phyloP scores from a whole-genome alignment of 2,797 vertebrate genomes.

The Allobates femoralis region DNA sequence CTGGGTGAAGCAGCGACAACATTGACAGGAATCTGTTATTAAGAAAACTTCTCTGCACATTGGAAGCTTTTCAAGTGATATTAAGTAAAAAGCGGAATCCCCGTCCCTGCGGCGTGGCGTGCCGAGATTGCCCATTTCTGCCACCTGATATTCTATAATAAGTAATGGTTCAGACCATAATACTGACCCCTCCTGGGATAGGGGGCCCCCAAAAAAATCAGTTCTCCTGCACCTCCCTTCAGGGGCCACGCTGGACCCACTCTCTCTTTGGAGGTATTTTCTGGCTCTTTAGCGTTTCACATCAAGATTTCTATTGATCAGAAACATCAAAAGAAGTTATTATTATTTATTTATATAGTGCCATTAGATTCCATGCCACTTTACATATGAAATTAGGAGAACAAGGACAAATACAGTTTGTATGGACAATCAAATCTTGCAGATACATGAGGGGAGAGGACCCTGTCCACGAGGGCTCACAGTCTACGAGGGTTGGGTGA shows the following conservation, averaged over 20 bases:
- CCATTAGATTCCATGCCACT: too few species aligned
- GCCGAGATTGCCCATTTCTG: too few species aligned
- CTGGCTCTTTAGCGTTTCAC: not conserved
- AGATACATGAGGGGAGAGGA: too few species aligned
- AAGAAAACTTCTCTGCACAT: not conserved
- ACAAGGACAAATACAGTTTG: too few species aligned
- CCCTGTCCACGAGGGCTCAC: too few species aligned
- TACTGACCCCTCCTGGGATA: not conserved
- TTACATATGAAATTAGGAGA: too few species aligned
- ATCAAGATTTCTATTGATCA: not conserved
- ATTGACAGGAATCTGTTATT: slow-evolving; percentile 32
- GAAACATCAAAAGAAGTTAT: not conserved
- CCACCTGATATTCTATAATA: too few species aligned
- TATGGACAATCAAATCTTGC: too few species aligned
- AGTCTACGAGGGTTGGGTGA: too few species aligned
- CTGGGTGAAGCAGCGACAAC: slow-evolving; percentile 36
- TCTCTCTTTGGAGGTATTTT: not conserved
- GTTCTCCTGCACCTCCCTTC: not conserved
- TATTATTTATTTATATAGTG: too few species aligned
- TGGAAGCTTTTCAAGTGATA: not conserved
- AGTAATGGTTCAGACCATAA: not conserved
- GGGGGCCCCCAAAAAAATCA: not conserved
- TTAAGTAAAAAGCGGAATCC: not conserved
- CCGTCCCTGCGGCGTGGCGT: not conserved
- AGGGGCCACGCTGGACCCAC: not conserved